Conservation (phyloP, 2,888 invertebrate genomes). For the Melipona beecheii region DNA sequence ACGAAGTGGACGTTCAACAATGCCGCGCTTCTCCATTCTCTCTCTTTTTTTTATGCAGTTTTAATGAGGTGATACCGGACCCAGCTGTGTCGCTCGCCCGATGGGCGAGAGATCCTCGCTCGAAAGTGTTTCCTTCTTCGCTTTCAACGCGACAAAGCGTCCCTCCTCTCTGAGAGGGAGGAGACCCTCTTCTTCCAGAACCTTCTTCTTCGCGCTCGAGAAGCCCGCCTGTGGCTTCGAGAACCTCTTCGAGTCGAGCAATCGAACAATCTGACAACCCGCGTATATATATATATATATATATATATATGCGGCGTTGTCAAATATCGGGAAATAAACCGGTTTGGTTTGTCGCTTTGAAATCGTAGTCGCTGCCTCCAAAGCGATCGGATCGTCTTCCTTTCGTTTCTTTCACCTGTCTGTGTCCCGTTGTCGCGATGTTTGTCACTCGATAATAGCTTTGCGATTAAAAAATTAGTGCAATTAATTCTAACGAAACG, state of each 20-base stretch:
- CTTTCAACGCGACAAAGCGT: constrained; percentile 48
- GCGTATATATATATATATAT: background rate
- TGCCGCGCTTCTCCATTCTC: constrained; percentile 41
- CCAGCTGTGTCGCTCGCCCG: constrained; percentile 30
- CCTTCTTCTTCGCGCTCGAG: background rate
- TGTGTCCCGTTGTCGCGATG: background rate
- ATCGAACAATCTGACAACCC: constrained; percentile 17
- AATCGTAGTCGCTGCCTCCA: constrained; percentile 4
- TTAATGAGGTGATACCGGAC: constrained; percentile 67
- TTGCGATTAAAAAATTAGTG: no score
- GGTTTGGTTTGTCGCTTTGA: constrained; percentile 21
- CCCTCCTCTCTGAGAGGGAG: background rate
- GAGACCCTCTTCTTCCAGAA: background rate
- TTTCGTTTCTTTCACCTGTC: background rate
- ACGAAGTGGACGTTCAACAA: constrained; percentile 48
- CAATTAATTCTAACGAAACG: no score
- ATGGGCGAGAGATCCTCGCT: constrained; percentile 48
- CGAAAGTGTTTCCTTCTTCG: constrained; percentile 56
- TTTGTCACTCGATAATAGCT: no score
- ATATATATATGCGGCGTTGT: background rate
- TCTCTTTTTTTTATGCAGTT: constrained; percentile 56
- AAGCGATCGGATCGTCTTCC: background rate
- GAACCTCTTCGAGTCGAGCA: constrained; percentile 15
- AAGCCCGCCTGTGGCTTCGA: constrained; percentile 16
- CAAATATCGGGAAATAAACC: constrained; percentile 33